Base-by-base conservation (phyloP, 2,888 invertebrate genomes). In the Conops quadrifasciatus region DNA sequence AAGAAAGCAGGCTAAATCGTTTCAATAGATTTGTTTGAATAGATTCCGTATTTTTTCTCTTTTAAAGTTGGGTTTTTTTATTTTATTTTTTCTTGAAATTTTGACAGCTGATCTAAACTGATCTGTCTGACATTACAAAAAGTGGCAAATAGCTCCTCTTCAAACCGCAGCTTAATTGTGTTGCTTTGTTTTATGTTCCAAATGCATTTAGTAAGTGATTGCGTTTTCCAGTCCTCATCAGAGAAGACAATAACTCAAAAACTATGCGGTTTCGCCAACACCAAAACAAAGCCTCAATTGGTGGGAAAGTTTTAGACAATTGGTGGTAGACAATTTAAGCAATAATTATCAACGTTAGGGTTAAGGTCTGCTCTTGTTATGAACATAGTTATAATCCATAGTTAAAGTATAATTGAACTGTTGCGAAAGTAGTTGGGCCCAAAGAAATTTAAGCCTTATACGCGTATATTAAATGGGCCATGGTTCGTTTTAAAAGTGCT, bases 111-210 rank as follows among this genome's bases (percentile, higher is more conserved):
- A n/a, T n/a, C n/a, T n/a, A n/a, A n/a, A n/a, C n/a, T n/a, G n/a
- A n/a, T n/a, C n/a, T n/a, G n/a, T n/a, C n/a, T n/a, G n/a, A n/a
- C n/a, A n/a, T n/a, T n/a, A 24, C 59, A 45, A 53, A 65, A 72
- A 73, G 70, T 68, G 70, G 70, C 65, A 60, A 72, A 67, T 65
- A 62, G 59, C 63, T 69, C 68, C 58, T 56, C 66, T 62, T 56
- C 62, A 51, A 72, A 69, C 69, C 74, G 58, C 72, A 72, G 67
- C 71, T 69, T 74, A 72, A 74, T 74, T 74, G 74, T 65, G 58
- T 45, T 53, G 66, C 67, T 74, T 72, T 72, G 60, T 45, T 24
- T 36, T 51, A 36, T 60, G 16, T 43, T 21, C 11, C 45, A 45
- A 58, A 47, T 43, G 36, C 51, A 71, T 58, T 68, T 59, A 51